Evolutionary conservation across 2,888 invertebrate genomes (phyloP), one percentile per base, ranked within the genome.

Genomic region (Colostygia pectinataria): DNA sequence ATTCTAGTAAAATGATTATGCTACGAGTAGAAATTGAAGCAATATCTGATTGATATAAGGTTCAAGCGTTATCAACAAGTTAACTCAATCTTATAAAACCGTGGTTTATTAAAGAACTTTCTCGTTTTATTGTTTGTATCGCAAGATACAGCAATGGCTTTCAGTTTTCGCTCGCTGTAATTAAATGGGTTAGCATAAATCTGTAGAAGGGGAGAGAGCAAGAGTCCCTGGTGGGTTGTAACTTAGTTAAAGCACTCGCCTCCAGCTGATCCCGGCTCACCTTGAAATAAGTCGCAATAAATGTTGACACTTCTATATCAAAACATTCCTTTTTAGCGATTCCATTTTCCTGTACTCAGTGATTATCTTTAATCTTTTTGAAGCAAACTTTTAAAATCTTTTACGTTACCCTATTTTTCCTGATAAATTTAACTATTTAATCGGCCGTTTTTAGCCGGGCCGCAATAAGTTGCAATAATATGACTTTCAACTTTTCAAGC

Each of bases 111-210:
- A 27, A 4, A 9, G 12, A 29, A 7, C 14, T 12, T 31, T 14
- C 14, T 46, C 38, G 44, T 57, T 51, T 55, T 55, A 59, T 42
- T 44, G 13, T 43, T 38, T 46, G 36, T 51, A 38, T 33, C 23
- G 6, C 34, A 44, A 25, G 24, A 40, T 23, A 59, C 61, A 60
- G 42, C 56, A 52, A 51, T 62, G 56, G 45, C 62, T 46, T 52
- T 42, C 32, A 32, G 45, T 46, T 45, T 61, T 69, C 59, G 57
- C 66, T 59, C 61, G 61, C 56, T 59, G 61, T 74, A 76, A 80
- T 79, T 77, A 79, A 76, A 68, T 65, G 70, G 71, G 77, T 77
- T 70, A 72, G 68, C 73, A 76, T 77, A 77, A 80, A 79, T 79
- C 74, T 68, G 68, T 66, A 20, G 72, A 64, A 20, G 20, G 71